Evolutionary conservation across 2,797 vertebrate genomes (phyloP).

Genomic region (Chelmon rostratus): DNA sequence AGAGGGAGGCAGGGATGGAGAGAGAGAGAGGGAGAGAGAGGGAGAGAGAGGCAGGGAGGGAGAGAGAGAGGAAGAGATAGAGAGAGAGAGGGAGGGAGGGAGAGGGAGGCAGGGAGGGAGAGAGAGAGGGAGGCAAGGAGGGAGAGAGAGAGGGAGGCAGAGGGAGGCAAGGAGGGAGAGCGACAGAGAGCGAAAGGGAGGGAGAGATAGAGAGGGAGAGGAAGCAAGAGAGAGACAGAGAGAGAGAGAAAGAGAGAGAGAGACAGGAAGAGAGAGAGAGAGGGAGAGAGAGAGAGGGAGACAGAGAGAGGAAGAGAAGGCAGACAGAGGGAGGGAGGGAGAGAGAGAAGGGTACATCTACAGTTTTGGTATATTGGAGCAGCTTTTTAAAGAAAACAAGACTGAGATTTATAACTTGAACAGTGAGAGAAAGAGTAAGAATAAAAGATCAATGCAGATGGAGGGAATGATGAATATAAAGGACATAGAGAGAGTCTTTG

Average conservation of each 20-base stretch:
- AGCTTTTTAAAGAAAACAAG: neutral
- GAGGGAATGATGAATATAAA: neutral
- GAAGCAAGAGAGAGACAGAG: too few species aligned
- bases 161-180: too few species aligned
- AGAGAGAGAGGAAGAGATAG: neutral
- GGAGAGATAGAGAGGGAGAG: too few species aligned
- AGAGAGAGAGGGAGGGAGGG: neutral
- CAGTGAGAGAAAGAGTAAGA: neutral
- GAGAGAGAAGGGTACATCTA: neutral
- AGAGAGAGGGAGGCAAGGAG: too few species aligned
- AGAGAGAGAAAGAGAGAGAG: too few species aligned
- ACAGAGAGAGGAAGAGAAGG: neutral
- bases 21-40: neutral
- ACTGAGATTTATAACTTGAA: neutral
- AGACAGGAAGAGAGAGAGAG: neutral
- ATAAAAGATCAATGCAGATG: neutral
- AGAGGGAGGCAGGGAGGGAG: too few species aligned
- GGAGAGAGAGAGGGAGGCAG: too few species aligned
- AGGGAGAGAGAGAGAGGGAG: neutral
- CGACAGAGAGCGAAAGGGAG: too few species aligned
- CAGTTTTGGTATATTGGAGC: slow-evolving; percentile 16
- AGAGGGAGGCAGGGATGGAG: slow-evolving; percentile 83
- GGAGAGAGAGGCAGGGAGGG: neutral
- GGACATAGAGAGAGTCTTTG: neutral
- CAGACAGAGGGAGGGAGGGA: neutral